Conservation (phyloP, 2,888 invertebrate species). For the Hylaea fasciaria region DNA sequence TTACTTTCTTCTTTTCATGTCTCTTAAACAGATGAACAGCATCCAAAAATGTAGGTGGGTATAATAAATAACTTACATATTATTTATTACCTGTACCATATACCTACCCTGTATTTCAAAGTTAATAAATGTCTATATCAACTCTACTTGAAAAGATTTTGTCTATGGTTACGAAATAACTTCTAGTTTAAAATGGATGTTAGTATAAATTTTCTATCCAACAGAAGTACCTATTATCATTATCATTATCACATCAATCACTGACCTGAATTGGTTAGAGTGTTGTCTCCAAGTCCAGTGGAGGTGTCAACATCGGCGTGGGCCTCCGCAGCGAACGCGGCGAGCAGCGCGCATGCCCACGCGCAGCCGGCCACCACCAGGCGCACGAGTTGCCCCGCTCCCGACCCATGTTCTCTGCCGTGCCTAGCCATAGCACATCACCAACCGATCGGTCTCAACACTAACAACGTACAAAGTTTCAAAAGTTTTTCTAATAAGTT, state of each 20-base stretch:
- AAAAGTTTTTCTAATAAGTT: constrained; percentile 35
- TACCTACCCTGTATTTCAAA: too few species aligned
- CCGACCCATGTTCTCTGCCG: constrained; percentile 49
- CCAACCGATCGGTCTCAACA: constrained; percentile 55
- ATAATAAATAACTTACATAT: too few species aligned
- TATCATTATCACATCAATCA: constrained; percentile 8
- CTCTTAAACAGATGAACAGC: too few species aligned
- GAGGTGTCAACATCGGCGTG: constrained; percentile 79
- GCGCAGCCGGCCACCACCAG: constrained; percentile 67
- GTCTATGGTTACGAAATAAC: too few species aligned
- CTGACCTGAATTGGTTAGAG: constrained; percentile 78
- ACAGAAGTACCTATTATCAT: too few species aligned
- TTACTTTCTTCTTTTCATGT: too few species aligned
- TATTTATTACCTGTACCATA: too few species aligned
- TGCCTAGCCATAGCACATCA: constrained; percentile 81
- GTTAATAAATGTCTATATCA: too few species aligned
- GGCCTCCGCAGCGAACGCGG: constrained; percentile 58
- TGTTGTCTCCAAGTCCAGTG: constrained; percentile 79
- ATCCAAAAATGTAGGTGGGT: too few species aligned
- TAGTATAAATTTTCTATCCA: too few species aligned
- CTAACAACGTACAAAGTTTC: constrained; percentile 38
- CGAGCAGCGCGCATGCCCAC: constrained; percentile 76
- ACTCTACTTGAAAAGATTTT: too few species aligned
- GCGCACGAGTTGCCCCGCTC: constrained; percentile 52
- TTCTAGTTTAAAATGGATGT: too few species aligned